Percentiles rank a stretch among this genome's conserved stretches.
Conservation (phyloP, 2,797 vertebrate genomes). For the Carapus acus region DNA sequence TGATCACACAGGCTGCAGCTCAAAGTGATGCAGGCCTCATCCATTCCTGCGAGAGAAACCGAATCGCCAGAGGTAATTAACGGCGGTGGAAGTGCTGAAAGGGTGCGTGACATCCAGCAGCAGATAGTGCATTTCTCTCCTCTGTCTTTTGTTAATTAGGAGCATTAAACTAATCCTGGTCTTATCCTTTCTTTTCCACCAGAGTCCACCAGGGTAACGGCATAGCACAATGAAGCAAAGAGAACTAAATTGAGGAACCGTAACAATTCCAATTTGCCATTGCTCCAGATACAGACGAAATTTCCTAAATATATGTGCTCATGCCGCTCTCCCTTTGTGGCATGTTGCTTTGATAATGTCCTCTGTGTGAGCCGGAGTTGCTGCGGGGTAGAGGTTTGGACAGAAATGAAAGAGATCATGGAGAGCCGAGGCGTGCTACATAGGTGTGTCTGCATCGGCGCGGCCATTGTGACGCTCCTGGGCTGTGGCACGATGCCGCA, state of each 20-base stretch:
- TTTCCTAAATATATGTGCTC: conserved; percentile 59
- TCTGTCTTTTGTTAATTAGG: conserved; percentile 67
- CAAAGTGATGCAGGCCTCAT: conserved; percentile 42
- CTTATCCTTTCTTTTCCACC: conserved; percentile 46
- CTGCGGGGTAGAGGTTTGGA: conserved; percentile 56
- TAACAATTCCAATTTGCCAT: conserved; percentile 61
- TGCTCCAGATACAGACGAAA: conserved; percentile 47
- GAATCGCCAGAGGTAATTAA: conserved; percentile 64
- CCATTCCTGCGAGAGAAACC: conserved; percentile 49
- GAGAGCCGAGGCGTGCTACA: conserved; percentile 46
- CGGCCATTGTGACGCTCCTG: conserved; percentile 42
- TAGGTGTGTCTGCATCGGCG: conserved; percentile 56
- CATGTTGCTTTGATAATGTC: conserved; percentile 60
- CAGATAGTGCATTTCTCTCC: conserved; percentile 54
- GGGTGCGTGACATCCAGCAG: conserved; percentile 52
- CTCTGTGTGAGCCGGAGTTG: conserved; percentile 53
- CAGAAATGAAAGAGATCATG: conserved; percentile 62
- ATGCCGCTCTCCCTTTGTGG: conserved; percentile 28
- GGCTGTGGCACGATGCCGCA: conserved; percentile 45
- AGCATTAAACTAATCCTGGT: conserved; percentile 65
- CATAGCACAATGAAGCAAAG: conserved; percentile 43
- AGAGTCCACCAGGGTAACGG: conserved; percentile 56
- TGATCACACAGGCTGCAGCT: conserved; percentile 46
- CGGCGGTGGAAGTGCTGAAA: conserved; percentile 57
- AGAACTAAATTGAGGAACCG: conserved; percentile 48